phyloP scores from a whole-genome alignment of 2,888 invertebrate species.

The Barypeithes pellucidus region DNA sequence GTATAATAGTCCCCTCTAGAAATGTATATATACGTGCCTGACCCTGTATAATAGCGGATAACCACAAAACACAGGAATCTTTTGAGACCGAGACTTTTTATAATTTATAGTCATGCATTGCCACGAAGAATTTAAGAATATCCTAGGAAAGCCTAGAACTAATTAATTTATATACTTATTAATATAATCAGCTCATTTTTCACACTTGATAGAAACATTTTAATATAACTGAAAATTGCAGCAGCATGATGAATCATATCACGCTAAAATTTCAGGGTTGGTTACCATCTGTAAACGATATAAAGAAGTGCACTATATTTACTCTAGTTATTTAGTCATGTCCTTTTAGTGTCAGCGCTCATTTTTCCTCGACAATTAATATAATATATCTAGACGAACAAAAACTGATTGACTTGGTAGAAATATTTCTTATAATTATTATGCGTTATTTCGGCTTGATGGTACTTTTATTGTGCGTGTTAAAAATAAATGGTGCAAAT shows the following conservation, averaged over 20 bases:
- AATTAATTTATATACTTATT: not conserved
- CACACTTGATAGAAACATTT: slow-evolving; percentile 44
- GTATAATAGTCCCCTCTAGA: too few relatives aligned
- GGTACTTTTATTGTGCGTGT: slow-evolving; percentile 54
- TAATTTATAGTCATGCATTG: too few relatives aligned
- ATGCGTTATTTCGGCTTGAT: slow-evolving; percentile 56
- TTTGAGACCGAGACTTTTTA: too few relatives aligned
- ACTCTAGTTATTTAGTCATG: slow-evolving; percentile 58
- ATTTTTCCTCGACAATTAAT: not conserved
- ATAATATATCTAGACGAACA: not conserved
- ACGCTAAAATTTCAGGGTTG: slow-evolving; percentile 67
- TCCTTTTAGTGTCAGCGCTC: not conserved
- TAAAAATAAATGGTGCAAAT: slow-evolving; percentile 44
- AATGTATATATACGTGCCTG: too few relatives aligned
- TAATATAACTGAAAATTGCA: slow-evolving; percentile 35
- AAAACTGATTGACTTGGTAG: not conserved
- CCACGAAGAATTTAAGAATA: not conserved
- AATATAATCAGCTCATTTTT: slow-evolving; percentile 13
- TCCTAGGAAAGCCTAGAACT: not conserved
- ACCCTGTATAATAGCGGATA: too few relatives aligned
- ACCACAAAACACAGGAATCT: too few relatives aligned
- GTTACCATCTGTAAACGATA: slow-evolving; percentile 66
- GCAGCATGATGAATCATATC: slow-evolving; percentile 43
- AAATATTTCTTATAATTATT: slow-evolving; percentile 39
- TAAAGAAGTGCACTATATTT: slow-evolving; percentile 59